Evolutionary conservation across 2,888 invertebrate genomes (phyloP).

Genomic region (Bugula neritina): DNA sequence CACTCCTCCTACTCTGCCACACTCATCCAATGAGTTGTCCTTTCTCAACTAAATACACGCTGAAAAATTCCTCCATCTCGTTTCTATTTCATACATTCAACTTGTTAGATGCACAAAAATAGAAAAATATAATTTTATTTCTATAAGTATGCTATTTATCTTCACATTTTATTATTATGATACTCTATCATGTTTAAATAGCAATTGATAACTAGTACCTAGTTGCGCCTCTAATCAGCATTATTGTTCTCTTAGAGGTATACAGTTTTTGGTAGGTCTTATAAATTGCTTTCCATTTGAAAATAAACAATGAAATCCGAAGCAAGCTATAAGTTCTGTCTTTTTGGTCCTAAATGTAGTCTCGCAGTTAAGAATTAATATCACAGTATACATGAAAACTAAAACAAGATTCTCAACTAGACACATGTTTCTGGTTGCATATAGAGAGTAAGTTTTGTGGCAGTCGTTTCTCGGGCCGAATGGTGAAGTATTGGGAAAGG

Average conservation of each 20-base stretch:
- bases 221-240: neutral
- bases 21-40: neutral
- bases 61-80: neutral
- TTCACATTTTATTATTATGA: no score
- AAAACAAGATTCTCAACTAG: no score
- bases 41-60: neutral
- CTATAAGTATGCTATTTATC: no score
- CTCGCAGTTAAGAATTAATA: no score
- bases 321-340: neutral
- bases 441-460: no score
- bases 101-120: no score
- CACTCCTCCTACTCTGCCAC: neutral
- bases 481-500: neutral
- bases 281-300: no score
- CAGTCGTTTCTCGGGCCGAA: neutral
- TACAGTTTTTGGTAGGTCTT: no score
- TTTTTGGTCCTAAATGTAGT: neutral
- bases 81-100: neutral
- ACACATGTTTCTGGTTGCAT: no score
- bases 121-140: no score
- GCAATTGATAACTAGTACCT: neutral
- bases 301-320: neutral
- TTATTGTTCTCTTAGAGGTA: neutral
- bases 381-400: no score
- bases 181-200: neutral